phyloP scores from a whole-genome alignment of 2,888 invertebrate genomes.

The Willowsia nigromaculata region DNA sequence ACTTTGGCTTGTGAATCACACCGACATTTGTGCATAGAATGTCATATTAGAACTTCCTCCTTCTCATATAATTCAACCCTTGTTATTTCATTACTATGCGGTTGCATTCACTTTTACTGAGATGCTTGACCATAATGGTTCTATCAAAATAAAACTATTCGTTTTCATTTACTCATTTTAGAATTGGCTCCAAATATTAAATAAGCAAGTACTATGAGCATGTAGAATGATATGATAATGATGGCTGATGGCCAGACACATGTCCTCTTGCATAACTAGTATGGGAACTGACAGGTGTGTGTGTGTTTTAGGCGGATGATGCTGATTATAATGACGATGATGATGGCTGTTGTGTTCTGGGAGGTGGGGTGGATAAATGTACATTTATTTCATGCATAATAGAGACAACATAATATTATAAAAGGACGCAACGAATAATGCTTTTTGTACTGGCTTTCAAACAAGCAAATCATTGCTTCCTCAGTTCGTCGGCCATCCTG shows the following conservation, averaged over 20 bases:
- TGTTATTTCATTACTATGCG: too few species aligned
- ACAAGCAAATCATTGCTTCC: constrained; percentile 34
- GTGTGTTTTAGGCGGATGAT: constrained; percentile 49
- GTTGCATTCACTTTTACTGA: background rate
- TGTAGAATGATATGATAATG: background rate
- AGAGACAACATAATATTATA: background rate
- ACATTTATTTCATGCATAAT: background rate
- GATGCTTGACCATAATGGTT: background rate
- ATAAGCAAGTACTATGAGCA: background rate
- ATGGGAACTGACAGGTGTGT: constrained; percentile 62
- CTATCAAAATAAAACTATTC: background rate
- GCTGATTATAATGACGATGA: constrained; percentile 34
- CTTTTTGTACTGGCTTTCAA: background rate
- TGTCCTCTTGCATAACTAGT: constrained; percentile 55
- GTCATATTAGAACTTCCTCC: too few species aligned
- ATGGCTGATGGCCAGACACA: constrained; percentile 45
- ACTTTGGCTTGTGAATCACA: too few species aligned
- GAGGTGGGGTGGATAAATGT: constrained; percentile 42
- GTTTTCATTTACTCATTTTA: background rate
- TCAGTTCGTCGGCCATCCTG: background rate
- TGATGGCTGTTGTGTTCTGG: constrained; percentile 42
- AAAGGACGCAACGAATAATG: background rate
- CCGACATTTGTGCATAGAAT: too few species aligned
- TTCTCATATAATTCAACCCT: too few species aligned
- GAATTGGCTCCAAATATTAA: background rate